phyloP scores from a whole-genome alignment of 92 coral and sea anemone species.

The Chrysogorgia sp. region DNA sequence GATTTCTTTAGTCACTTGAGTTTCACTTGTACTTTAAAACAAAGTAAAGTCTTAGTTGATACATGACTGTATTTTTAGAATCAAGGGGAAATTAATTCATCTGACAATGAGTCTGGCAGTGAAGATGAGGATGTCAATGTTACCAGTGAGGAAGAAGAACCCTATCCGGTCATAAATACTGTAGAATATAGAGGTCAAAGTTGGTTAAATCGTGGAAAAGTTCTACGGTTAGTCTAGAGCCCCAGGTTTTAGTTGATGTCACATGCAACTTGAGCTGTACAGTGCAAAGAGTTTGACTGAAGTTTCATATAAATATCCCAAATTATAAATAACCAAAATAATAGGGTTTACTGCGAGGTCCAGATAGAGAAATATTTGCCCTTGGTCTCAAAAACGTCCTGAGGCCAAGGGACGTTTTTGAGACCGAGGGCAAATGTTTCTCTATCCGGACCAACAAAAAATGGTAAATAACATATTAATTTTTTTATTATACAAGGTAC shows the following conservation, averaged over 20 bases:
- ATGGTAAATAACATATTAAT: too few species aligned
- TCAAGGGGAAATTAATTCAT: conserved; percentile 57
- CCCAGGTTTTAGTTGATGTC: too few species aligned
- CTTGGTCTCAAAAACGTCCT: too few species aligned
- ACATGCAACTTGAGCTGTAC: background rate
- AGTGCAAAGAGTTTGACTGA: too few species aligned
- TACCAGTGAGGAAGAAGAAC: conserved; percentile 26
- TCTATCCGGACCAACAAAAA: too few species aligned
- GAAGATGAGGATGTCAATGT: conserved; percentile 64
- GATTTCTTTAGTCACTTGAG: background rate
- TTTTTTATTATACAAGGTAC: too few species aligned
- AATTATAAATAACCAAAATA: too few species aligned
- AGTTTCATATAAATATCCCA: too few species aligned
- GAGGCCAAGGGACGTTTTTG: too few species aligned
- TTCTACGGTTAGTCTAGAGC: conserved; percentile 3
- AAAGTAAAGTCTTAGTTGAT: background rate
- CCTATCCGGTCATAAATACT: conserved; percentile 16
- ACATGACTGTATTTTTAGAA: background rate
- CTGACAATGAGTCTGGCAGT: conserved; percentile 83
- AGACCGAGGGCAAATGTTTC: too few species aligned
- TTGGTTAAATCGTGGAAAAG: conserved; percentile 35
- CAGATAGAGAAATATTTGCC: too few species aligned
- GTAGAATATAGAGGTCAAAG: conserved; percentile 30
- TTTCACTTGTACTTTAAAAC: background rate
- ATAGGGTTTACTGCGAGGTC: too few species aligned